phyloP scores from a whole-genome alignment of 1,140 invertebrate species.

The Scaptomyza montana region DNA sequence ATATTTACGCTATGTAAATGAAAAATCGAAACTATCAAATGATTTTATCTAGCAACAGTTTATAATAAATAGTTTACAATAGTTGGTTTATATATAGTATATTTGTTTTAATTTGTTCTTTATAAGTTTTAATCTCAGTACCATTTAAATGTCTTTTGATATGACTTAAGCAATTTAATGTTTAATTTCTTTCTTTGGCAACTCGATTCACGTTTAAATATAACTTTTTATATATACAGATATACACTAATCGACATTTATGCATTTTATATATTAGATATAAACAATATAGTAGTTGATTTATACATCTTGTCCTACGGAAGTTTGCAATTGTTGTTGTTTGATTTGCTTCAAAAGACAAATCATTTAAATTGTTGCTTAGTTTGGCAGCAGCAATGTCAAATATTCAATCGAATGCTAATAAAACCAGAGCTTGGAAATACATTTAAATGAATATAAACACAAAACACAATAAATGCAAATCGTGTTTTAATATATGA shows the following conservation, averaged over 20 bases:
- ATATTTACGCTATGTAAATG: conserved; percentile 24
- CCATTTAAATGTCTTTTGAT: conserved; percentile 79
- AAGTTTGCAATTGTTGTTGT: conserved; percentile 67
- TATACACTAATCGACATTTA: not conserved
- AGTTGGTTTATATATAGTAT: conserved; percentile 42
- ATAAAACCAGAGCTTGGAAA: not conserved
- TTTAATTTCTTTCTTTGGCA: conserved; percentile 19
- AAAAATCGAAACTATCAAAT: conserved; percentile 25
- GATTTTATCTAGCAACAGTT: conserved; percentile 51
- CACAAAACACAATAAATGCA: too few relatives aligned
- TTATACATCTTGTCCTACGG: conserved; percentile 37
- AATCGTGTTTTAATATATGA: too few relatives aligned
- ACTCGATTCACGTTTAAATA: conserved; percentile 6
- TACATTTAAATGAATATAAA: too few relatives aligned
- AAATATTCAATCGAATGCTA: too few relatives aligned
- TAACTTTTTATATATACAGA: conserved; percentile 9
- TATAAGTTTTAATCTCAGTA: conserved; percentile 64
- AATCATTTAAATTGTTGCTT: conserved; percentile 38
- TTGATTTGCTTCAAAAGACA: conserved; percentile 42
- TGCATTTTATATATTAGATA: too few relatives aligned
- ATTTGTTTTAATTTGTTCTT: conserved; percentile 16
- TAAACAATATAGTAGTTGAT: conserved; percentile 1
- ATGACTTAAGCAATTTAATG: conserved; percentile 77
- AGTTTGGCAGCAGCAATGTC: not conserved
- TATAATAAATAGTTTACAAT: conserved; percentile 73